Evolutionary conservation across 53 echinoderm and acorn worm species (phyloP).

Genomic region (Antedon mediterranea): DNA sequence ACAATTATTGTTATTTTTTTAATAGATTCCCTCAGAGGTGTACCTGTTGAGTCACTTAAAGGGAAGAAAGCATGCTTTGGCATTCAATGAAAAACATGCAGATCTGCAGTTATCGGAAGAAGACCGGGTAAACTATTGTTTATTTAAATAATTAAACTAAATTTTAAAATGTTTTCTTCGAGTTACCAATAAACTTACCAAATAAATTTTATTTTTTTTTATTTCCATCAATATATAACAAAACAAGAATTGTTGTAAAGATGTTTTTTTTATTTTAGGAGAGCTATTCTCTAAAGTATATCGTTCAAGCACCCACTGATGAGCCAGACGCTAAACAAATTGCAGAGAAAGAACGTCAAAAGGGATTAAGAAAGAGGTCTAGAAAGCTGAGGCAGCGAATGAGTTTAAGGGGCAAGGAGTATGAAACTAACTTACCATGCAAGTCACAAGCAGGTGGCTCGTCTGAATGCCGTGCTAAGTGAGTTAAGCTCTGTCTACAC

Average conservation of each 20-base stretch:
- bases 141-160: too few species aligned
- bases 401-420: constrained; percentile 84
- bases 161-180: too few species aligned
- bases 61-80: constrained; percentile 77
- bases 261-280: constrained; percentile 34
- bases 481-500: too few species aligned
- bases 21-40: constrained; percentile 91
- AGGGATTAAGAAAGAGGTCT: constrained; percentile 65
- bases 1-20: not conserved
- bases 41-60: constrained; percentile 87
- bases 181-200: too few species aligned
- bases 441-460: constrained; percentile 80
- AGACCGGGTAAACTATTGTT: constrained; percentile 53
- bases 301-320: constrained; percentile 72
- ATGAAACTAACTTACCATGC: constrained; percentile 79
- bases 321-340: constrained; percentile 67
- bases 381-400: constrained; percentile 86
- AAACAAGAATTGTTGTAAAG: too few species aligned
- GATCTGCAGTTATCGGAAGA: constrained; percentile 58
- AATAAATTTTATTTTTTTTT: too few species aligned
- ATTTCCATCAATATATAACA: too few species aligned
- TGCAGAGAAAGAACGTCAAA: constrained; percentile 90
- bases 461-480: constrained; percentile 65
- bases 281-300: constrained; percentile 57
- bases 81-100: constrained; percentile 53